phyloP scores from a whole-genome alignment of 2,888 invertebrate genomes.

The Brachypterus glaber region DNA sequence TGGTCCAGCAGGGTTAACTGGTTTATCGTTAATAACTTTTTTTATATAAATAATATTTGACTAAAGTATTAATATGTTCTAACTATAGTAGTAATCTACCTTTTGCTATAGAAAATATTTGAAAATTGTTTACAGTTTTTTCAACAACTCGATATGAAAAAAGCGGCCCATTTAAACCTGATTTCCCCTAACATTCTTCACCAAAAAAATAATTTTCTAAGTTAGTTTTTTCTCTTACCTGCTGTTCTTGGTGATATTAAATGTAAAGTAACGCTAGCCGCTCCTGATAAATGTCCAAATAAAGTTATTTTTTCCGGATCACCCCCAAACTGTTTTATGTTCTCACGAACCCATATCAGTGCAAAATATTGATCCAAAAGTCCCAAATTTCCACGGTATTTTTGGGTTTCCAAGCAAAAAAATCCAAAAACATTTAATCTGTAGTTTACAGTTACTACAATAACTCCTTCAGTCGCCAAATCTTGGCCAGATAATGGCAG shows the following conservation, averaged over 20 bases:
- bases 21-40: too few species aligned
- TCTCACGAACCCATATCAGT: slow-evolving; percentile 64
- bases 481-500: slow-evolving; percentile 57
- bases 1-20: too few species aligned
- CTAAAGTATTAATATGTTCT: too few species aligned
- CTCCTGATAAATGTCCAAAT: slow-evolving; percentile 74
- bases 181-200: slow-evolving; percentile 1
- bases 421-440: slow-evolving; percentile 63
- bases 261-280: slow-evolving; percentile 58
- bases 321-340: slow-evolving; percentile 72
- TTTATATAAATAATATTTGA: too few species aligned
- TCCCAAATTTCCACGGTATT: slow-evolving; percentile 74
- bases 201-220: background rate
- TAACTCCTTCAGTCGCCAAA: slow-evolving; percentile 58
- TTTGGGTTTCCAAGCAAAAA: slow-evolving; percentile 47
- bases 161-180: too few species aligned
- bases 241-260: slow-evolving; percentile 56
- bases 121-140: too few species aligned
- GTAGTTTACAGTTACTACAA: slow-evolving; percentile 62
- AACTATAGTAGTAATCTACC: too few species aligned
- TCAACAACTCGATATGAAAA: too few species aligned
- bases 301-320: slow-evolving; percentile 69
- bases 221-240: slow-evolving; percentile 39
- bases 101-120: too few species aligned
- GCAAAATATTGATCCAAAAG: slow-evolving; percentile 78